Evolutionary conservation across 92 coral and sea anemone species (phyloP).

Genomic region (Bergia puertoricense): DNA sequence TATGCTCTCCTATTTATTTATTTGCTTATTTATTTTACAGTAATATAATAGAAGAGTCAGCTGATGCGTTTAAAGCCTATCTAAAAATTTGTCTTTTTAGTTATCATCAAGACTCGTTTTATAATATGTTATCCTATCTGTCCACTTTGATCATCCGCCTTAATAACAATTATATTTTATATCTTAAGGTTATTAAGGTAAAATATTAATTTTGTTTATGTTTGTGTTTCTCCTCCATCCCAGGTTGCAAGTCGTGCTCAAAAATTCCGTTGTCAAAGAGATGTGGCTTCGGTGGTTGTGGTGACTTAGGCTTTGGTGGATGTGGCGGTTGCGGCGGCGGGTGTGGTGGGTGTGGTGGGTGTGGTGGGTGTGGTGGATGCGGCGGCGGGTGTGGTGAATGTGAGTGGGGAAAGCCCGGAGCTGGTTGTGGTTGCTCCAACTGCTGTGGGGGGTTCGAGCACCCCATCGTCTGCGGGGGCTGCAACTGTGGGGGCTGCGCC

Average conservation of each 20-base stretch:
- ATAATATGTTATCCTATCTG: no score
- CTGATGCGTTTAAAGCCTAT: no score
- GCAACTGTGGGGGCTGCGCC: conserved; percentile 78
- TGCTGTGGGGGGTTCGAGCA: conserved; percentile 86
- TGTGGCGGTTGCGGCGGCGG: conserved; percentile 53
- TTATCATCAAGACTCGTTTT: no score
- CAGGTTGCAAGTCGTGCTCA: conserved; percentile 25
- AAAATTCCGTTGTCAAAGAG: conserved; percentile 14
- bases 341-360: conserved; percentile 50
- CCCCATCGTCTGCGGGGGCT: conserved; percentile 78
- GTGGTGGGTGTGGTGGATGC: conserved; percentile 49
- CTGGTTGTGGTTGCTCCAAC: conserved; percentile 76
- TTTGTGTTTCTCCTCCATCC: not conserved
- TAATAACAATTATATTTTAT: not conserved
- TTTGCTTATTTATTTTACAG: no score
- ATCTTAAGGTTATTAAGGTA: not conserved
- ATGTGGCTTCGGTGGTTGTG: conserved; percentile 48
- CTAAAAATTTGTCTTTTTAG: no score
- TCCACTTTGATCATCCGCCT: no score
- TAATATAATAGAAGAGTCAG: no score
- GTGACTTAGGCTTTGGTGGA: conserved; percentile 46
- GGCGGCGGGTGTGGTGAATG: conserved; percentile 17
- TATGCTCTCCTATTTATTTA: no score
- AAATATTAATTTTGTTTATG: not conserved
- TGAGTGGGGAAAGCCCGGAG: conserved; percentile 50